phyloP scores from a whole-genome alignment of 2,113 vertebrate genomes.

The Galeopterus variegatus region DNA sequence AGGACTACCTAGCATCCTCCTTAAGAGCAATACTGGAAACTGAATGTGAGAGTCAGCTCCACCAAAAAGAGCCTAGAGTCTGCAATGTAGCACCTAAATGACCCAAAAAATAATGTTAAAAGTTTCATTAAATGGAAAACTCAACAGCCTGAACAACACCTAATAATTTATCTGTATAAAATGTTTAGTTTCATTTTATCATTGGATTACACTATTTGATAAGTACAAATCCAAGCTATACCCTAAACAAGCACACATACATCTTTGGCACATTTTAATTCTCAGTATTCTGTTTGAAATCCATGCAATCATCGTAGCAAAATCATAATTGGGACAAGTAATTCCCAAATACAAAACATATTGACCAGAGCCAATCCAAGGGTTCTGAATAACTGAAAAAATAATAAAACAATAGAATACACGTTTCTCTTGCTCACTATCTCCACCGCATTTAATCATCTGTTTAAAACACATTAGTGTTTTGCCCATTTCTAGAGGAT shows the following conservation, averaged over 20 bases:
- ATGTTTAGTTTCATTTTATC: neutral
- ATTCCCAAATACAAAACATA: conserved; percentile 34
- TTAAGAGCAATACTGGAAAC: neutral
- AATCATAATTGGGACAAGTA: conserved; percentile 24
- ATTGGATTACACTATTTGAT: neutral
- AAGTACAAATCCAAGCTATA: neutral
- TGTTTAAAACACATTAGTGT: neutral
- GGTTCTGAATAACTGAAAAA: neutral
- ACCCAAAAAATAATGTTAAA: neutral
- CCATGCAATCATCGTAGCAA: neutral
- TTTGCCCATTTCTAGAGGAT: neutral
- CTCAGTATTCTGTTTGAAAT: neutral
- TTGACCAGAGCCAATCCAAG: neutral
- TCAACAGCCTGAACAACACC: neutral
- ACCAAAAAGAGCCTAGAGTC: neutral
- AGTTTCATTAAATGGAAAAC: neutral
- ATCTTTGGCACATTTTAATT: neutral
- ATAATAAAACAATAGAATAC: neutral
- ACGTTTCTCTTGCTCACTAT: neutral
- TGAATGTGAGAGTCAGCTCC: neutral
- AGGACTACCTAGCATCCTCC: neutral
- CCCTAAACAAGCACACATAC: neutral
- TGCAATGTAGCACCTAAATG: neutral
- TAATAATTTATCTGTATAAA: neutral
- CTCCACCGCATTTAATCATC: neutral